Evolutionary conservation across 2,113 vertebrate genomes (phyloP).

Genomic region (Alethe diademata): DNA sequence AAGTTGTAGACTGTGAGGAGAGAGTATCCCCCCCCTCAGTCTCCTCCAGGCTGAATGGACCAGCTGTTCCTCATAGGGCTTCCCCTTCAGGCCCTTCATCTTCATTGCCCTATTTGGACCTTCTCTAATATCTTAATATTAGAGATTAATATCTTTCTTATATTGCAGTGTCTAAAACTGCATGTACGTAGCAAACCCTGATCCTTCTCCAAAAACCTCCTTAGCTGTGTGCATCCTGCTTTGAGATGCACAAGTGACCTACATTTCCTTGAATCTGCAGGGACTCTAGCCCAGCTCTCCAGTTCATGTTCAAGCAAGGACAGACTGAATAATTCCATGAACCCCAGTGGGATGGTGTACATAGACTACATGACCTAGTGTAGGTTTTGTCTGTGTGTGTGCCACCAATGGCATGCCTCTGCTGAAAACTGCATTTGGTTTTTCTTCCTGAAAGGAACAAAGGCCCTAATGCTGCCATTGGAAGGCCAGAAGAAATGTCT

Average conservation of each 20-base stretch:
- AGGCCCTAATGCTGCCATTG: background rate
- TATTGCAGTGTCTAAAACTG: background rate
- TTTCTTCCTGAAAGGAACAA: background rate
- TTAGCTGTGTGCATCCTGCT: background rate
- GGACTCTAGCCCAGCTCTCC: background rate
- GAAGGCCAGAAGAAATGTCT: background rate
- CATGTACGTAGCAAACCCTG: too few relatives aligned
- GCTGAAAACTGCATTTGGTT: background rate
- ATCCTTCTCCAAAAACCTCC: background rate
- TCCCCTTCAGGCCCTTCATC: background rate
- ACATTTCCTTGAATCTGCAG: background rate
- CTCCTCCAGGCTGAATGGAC: background rate
- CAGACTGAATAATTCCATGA: background rate
- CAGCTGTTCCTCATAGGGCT: background rate
- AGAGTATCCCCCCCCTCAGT: background rate
- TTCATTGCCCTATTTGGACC: background rate
- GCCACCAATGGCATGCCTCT: background rate
- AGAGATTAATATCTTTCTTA: background rate
- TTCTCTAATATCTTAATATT: background rate
- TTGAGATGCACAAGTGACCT: fast-evolving
- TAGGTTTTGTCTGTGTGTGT: background rate
- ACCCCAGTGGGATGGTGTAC: background rate
- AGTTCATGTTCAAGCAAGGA: background rate
- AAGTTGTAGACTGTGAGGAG: background rate
- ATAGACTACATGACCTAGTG: fast-evolving